Evolutionary conservation across 2,888 invertebrate species (phyloP).

Genomic region (Laothoe populi): DNA sequence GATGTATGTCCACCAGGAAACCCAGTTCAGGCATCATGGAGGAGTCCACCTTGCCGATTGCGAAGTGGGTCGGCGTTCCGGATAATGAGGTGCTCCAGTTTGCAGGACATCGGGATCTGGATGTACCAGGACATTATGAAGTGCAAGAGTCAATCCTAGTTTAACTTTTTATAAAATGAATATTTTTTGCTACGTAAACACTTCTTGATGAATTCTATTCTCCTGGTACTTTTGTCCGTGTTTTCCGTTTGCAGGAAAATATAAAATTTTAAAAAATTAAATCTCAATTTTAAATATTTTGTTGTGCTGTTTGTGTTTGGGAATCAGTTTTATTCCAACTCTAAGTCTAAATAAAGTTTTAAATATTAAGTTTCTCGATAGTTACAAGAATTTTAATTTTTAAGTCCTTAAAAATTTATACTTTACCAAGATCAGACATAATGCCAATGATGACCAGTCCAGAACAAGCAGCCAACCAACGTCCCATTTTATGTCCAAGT

Average conservation of each 20-base stretch:
- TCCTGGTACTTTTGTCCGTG: not conserved
- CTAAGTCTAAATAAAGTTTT: too few species aligned
- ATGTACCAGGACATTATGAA: slow-evolving; percentile 11
- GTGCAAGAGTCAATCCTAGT: too few species aligned
- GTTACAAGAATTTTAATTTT: too few species aligned
- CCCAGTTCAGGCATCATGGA: slow-evolving; percentile 99
- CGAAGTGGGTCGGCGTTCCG: slow-evolving; percentile 99
- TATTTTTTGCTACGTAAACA: not conserved
- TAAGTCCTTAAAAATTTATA: too few species aligned
- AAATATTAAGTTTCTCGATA: too few species aligned
- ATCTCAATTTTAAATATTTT: too few species aligned
- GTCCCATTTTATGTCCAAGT: slow-evolving; percentile 97
- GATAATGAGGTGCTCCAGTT: slow-evolving; percentile 95
- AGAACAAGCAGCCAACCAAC: slow-evolving; percentile 97
- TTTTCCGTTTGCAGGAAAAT: too few species aligned
- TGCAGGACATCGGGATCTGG: slow-evolving; percentile 97
- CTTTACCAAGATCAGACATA: slow-evolving; percentile 96
- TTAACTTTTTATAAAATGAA: too few species aligned
- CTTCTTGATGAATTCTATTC: not conserved
- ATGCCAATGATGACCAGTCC: slow-evolving; percentile 97
- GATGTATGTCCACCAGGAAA: slow-evolving; percentile 98
- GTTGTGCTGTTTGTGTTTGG: too few species aligned
- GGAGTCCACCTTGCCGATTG: slow-evolving; percentile 99
- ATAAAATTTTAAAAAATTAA: too few species aligned
- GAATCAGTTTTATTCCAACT: too few species aligned